Base-by-base conservation (phyloP, 2,888 invertebrate genomes). In the Heterodera filipjevi region DNA sequence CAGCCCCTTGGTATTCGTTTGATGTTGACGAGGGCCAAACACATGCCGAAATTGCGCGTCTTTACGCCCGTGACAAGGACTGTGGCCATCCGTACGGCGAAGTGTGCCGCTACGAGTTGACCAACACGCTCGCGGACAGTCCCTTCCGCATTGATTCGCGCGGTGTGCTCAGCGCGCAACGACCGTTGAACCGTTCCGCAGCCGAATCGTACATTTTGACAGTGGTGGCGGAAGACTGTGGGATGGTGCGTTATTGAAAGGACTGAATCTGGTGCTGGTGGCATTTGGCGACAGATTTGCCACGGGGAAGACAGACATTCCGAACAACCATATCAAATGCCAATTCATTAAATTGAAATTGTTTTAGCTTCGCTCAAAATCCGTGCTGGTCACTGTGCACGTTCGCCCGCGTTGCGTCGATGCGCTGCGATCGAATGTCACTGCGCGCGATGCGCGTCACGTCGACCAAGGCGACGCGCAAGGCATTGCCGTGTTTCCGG, bases 181-280 rank as follows among this genome's bases (percentile, higher is more conserved):
- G 95, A 88, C 94, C 95, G 0, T 91, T 99, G 89, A 95, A 96
- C 87, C 96, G 95, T 91, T 95, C 95, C 90, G 92, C 93, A 81
- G 94, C 94, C 12, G 95, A 96, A 91, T 97, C 96, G 90, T 96
- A 97, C 91, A 96, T 98, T 86, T 92, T 99, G 74, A 95, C 95
- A 49, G 95, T 98, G 81, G 95, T 96, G 81, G 98, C 98, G 1
- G 95, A 95, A 90, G 98, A 98, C 91, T 98, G 98, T 90, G 97
- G 96, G 71, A 95, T 95, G 94, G 75, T 75, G 68, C 27, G 59
- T 27, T 59, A 6, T 27, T 59, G 8, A 59, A n/a, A n/a, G n/a
- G n/a, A n/a, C n/a, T n/a, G n/a, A n/a, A n/a, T n/a, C n/a, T n/a
- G n/a, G n/a, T n/a, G n/a, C n/a, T n/a, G n/a, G n/a, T n/a, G n/a